These are phyloP conservation scores for Achlya flavicornis DNA, from an alignment of 2,888 invertebrate species.

Conservation along the genomic window DNA sequence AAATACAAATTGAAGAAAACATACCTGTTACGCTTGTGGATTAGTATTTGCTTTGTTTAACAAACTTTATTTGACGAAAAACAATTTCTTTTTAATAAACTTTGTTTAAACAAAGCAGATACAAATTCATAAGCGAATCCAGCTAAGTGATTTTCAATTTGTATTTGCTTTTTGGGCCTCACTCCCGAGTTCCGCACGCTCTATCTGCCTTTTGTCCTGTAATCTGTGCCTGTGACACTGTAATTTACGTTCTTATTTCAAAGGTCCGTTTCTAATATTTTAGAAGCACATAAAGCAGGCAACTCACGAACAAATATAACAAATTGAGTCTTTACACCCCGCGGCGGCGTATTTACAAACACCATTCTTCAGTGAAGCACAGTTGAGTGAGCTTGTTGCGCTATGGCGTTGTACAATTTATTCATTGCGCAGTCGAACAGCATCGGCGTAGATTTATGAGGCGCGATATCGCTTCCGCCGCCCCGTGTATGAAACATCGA, in stretches of 20 bases:
- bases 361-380: constrained; percentile 29
- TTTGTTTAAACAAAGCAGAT: too few species aligned
- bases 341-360: constrained; percentile 46
- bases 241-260: background rate
- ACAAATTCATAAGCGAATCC: too few species aligned
- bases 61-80: too few species aligned
- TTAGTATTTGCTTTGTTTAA: too few species aligned
- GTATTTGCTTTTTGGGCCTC: too few species aligned
- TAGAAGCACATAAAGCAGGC: background rate
- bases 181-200: too few species aligned
- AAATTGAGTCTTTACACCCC: constrained; percentile 48
- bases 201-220: too few species aligned
- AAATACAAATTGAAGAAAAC: too few species aligned
- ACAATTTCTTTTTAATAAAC: too few species aligned
- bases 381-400: constrained; percentile 21
- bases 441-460: constrained; percentile 47
- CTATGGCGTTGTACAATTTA: constrained; percentile 42
- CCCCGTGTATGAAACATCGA: constrained; percentile 41
- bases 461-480: constrained; percentile 49
- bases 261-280: background rate
- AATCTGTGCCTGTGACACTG: too few species aligned
- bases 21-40: too few species aligned
- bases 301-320: constrained; percentile 18
- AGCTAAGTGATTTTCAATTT: too few species aligned
- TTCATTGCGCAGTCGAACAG: constrained; percentile 43